These are phyloP conservation scores for Bucco capensis DNA, from an alignment of 2,113 vertebrate species.

Conservation along the genomic window DNA sequence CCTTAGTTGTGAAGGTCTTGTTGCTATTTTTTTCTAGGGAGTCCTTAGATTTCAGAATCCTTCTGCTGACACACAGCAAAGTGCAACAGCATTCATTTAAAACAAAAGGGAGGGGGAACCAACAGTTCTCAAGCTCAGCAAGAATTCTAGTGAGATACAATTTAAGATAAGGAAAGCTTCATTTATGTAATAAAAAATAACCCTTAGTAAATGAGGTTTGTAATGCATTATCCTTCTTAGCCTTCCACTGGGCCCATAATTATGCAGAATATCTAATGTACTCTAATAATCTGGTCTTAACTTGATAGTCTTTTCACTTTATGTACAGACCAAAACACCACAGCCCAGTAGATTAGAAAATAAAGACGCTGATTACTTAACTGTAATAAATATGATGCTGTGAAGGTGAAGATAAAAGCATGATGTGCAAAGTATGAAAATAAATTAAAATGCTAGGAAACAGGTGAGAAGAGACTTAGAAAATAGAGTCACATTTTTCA, in stretches of 20 bases:
- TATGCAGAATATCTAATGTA: constrained; percentile 29
- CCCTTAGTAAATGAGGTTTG: constrained; percentile 12
- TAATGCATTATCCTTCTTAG: not conserved
- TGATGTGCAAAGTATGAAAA: not conserved
- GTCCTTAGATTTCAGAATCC: not conserved
- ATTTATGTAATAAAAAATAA: constrained; percentile 33
- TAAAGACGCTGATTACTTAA: constrained; percentile 4
- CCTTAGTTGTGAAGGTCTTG: constrained; percentile 22
- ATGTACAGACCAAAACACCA: not conserved
- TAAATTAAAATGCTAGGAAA: not conserved
- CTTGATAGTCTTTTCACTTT: not conserved
- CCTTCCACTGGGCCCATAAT: constrained; percentile 17
- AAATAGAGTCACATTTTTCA: not conserved
- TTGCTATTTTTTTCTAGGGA: not conserved
- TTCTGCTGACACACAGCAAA: constrained; percentile 42
- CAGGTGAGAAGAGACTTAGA: not conserved
- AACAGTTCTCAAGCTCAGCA: constrained; percentile 36
- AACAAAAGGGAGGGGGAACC: not conserved
- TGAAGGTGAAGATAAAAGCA: not conserved
- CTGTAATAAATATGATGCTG: not conserved
- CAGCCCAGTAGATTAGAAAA: not conserved
- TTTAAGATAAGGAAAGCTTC: constrained; percentile 33
- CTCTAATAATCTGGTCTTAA: constrained; percentile 52
- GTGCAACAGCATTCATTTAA: not conserved
- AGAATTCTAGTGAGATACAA: constrained; percentile 25